Base-by-base conservation (phyloP, 1,140 invertebrate genomes). In the Drusus annulatus region DNA sequence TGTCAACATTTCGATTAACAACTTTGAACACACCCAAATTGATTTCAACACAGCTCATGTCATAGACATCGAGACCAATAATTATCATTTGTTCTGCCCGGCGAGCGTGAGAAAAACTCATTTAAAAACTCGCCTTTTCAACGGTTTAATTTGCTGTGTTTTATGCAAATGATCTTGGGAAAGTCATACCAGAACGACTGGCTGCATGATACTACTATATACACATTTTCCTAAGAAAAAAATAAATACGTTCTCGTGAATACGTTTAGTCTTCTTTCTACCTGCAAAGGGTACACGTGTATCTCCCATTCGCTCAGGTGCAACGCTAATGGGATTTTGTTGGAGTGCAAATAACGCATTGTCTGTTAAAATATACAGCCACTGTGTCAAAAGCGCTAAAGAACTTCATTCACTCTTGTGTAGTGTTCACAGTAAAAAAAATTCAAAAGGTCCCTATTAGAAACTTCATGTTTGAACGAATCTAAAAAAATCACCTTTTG, bases 131-230 rank as follows among this genome's bases (percentile, higher is more conserved):
- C 23, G 71, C 36, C 21, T 56, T 60, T 28, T 75, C 21, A 31
- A 21, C 10, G 23, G 3, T 17, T 56, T 58, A 75, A 58, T 75
- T 58, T 19, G 71, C 71, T 6, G 23, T 2, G 2, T 28, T 75
- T 75, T 56, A 58, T 75, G 71, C 71, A 36, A 75, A 75, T 23
- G n/a, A 75, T 31, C 71, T 52, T 75, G 71, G 71, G 71, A 75
- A 58, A 31, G 13, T 10, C 13, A 21, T 54, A 13, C 56, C 54
- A 54, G 28, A 25, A 17, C 63, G 31, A 25, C 36, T 6, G 16
- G 17, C n/a, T 19, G 31, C 63, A 3, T 31, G n/a, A 45, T 13
- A 15, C 15, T 45, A 56, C n/a, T 10, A 63, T 65, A 13, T 65
- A 7, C 62, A 28, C 1, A 31, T 31, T 65, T 28, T 65, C 5